Evolutionary conservation across 2,888 invertebrate species (phyloP).

Genomic region (Nephrocerus scutellatus): DNA sequence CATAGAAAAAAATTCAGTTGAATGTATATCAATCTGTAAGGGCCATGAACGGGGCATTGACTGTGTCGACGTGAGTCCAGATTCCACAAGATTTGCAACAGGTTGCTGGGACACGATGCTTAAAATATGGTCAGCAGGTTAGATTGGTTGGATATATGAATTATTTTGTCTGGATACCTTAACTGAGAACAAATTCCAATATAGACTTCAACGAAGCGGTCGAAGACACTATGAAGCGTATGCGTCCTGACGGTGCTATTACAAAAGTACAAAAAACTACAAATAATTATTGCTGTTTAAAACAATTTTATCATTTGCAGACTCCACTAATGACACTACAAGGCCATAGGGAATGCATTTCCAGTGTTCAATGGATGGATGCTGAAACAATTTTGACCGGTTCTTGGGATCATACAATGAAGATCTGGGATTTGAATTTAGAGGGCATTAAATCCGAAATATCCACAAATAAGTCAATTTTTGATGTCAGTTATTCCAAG

Average conservation of each 20-base stretch:
- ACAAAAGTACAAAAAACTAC: no score
- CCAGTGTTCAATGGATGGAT: slow-evolving; percentile 78
- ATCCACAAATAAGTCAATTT: slow-evolving; percentile 83
- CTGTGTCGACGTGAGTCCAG: slow-evolving; percentile 69
- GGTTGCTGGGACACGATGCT: slow-evolving; percentile 91
- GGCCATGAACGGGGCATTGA: slow-evolving; percentile 93
- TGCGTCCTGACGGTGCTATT: no score
- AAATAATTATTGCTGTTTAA: no score
- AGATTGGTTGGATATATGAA: neutral
- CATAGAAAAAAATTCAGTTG: slow-evolving; percentile 63
- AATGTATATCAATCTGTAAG: slow-evolving; percentile 72
- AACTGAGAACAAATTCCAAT: neutral
- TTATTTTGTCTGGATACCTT: neutral
- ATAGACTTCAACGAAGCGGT: slow-evolving; percentile 47
- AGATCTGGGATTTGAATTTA: slow-evolving; percentile 86
- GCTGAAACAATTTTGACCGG: slow-evolving; percentile 70
- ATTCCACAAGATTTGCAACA: slow-evolving; percentile 62
- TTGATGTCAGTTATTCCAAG: slow-evolving; percentile 77
- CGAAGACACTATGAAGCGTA: slow-evolving; percentile 54
- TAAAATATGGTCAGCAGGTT: slow-evolving; percentile 82
- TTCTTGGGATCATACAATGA: slow-evolving; percentile 94
- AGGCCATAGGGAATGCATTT: slow-evolving; percentile 89
- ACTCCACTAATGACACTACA: slow-evolving; percentile 79
- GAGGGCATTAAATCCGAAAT: slow-evolving; percentile 78
- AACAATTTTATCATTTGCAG: slow-evolving; percentile 46